Base-by-base conservation (phyloP, 1,140 invertebrate genomes). In the Achroia grisella region DNA sequence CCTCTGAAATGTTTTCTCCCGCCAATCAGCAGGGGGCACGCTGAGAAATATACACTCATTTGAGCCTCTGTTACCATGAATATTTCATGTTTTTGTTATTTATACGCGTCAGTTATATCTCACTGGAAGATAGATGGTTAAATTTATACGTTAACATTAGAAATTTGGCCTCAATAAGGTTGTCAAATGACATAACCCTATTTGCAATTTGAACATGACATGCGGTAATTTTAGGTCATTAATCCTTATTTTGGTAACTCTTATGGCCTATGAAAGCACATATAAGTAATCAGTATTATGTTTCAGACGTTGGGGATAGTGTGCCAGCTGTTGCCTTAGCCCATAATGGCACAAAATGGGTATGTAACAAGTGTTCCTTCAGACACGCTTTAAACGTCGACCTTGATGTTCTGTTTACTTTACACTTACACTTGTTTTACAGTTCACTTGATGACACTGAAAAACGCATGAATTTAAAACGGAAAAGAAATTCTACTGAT, bases 161-260 rank as follows among this genome's bases (percentile, higher is more conserved):
- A 59, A 64, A 68, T 70, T 47, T 62, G 59, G 45, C 58, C 51
- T 62, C 50, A 65, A 77, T 67, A 54, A 54, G 63, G 67, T 80
- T 76, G 75, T 73, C 78, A 82, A 84, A 63, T 75, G 72, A 85
- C 81, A 85, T 85, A 85, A 85, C 81, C 81, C 81, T 82, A 85
- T 79, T 85, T 79, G 66, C 61, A 60, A 69, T 60, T 75, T 68
- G 63, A 68, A 67, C 68, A 77, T 79, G 81, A 85, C 81, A 85
- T 82, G 78, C 78, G 81, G 77, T 79, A 75, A 77, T 77, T 80
- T 80, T 70, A 62, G 56, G 49, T 62, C 48, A 52, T 52, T 66
- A 64, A 56, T 39, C 47, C 56, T 36, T 52, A 66, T 50, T 48
- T 62, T 56, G 14, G 37, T 55, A 34, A 10, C 37, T 42, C 48